These are phyloP conservation scores for Limnephilus lunatus DNA, from an alignment of 2,888 invertebrate species.

Conservation along the genomic window DNA sequence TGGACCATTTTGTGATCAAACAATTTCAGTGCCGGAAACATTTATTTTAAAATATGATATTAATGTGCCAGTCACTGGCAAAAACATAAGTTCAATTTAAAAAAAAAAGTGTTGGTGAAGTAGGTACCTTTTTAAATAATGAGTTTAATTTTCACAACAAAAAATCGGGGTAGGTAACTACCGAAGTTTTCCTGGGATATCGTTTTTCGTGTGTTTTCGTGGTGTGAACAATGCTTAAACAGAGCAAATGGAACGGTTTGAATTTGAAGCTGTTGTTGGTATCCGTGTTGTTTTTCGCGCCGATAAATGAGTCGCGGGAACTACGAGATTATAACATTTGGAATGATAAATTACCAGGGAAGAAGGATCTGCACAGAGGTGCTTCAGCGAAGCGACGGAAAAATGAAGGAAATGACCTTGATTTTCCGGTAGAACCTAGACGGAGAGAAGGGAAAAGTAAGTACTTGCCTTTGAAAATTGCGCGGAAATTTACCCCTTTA, in stretches of 20 bases:
- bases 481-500: background rate
- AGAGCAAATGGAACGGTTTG: conserved; percentile 12
- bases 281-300: conserved; percentile 56
- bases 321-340: conserved; percentile 59
- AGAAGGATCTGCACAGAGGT: background rate
- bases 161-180: background rate
- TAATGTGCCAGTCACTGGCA: background rate
- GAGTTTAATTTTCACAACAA: conserved; percentile 9
- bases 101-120: background rate
- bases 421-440: background rate
- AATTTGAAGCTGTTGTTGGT: conserved; percentile 32
- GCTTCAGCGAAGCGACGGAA: background rate
- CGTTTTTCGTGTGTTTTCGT: conserved; percentile 2
- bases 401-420: conserved; percentile 21
- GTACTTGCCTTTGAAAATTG: conserved; percentile 16
- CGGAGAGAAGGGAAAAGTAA: conserved; percentile 57
- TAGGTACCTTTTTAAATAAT: background rate
- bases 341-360: conserved; percentile 49
- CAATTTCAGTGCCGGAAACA: background rate
- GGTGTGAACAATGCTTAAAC: conserved; percentile 47
- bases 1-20: conserved; percentile 33
- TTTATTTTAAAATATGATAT: background rate
- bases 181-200: background rate
- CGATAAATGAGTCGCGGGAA: conserved; percentile 44
- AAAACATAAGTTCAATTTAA: background rate